Evolutionary conservation across 1,140 invertebrate genomes (phyloP), one percentile per base, ranked within the genome.

Genomic region (Bombus turneri): DNA sequence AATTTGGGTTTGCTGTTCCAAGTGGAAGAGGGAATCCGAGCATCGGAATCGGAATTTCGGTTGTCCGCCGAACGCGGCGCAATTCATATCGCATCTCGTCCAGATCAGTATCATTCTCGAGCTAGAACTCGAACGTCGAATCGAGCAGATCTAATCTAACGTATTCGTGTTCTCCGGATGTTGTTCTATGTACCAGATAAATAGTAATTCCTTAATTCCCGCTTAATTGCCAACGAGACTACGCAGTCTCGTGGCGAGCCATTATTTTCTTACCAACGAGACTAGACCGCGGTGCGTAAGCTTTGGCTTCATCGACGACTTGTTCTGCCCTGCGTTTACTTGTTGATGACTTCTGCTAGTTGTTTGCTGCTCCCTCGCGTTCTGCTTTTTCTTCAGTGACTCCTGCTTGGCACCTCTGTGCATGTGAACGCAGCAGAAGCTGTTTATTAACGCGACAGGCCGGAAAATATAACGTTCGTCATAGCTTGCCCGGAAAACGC

Each of bases 361-460:
- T 13, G 86, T 59, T 31, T 91, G 90, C 57, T 92, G 87, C 43
- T 92, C 85, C 59, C 84, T 91, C 53, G 81, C 73, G 87, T 71
- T 88, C 34, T 91, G 90, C 66, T 90, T 88, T 81, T 94, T 95
- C 85, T 93, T 94, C 75, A 94, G 78, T 0, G 93, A 92, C 81
- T 95, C 94, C 87, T 95, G 94, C 91, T 95, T 95, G 92, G 95
- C 94, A 91, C 94, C 95, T 89, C 94, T 95, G 87, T 72, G 73
- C 79, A 93, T 93, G 91, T 53, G 92, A 89, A 93, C 76, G 86
- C 79, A 86, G 81, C 57, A 78, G 71, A 72, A 72, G 81, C 80
- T 86, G 73, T 87, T 87, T 79, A 87, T 59, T 82, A 81, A 9
- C 78, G 79, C 43, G 62, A 75, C 79, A 74, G 37, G 34, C 59